These are phyloP conservation scores for Brachymystax lenok DNA, from an alignment of 2,797 vertebrate genomes.

Conservation along the genomic window DNA sequence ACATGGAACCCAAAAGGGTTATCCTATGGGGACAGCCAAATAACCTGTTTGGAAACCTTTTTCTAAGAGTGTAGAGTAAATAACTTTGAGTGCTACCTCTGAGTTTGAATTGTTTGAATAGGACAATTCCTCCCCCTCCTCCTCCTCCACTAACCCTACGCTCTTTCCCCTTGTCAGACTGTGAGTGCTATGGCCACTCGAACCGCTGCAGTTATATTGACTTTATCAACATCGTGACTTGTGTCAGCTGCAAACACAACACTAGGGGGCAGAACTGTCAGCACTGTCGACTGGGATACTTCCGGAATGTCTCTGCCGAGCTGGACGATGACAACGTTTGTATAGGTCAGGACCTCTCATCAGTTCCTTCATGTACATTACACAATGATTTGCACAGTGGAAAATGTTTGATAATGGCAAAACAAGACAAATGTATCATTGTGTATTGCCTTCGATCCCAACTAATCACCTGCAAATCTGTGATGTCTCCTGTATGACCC, in stretches of 20 bases:
- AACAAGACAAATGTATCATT: background rate
- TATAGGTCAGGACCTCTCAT: constrained; percentile 77
- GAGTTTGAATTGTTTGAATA: background rate
- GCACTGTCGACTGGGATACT: constrained; percentile 92
- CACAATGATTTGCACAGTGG: background rate
- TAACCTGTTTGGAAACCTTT: background rate
- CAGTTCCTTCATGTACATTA: no score
- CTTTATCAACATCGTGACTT: constrained; percentile 94
- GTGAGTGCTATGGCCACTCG: constrained; percentile 96
- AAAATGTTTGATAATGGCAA: background rate
- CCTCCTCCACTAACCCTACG: constrained; percentile 40
- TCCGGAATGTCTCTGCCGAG: constrained; percentile 84
- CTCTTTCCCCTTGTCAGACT: constrained; percentile 86
- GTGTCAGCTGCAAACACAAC: constrained; percentile 99
- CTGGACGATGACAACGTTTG: constrained; percentile 88
- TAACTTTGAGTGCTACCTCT: background rate
- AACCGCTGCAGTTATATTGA: constrained; percentile 98
- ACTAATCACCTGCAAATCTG: background rate
- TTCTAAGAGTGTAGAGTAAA: background rate
- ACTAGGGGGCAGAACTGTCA: constrained; percentile 96
- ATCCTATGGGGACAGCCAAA: no score
- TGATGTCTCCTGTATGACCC: background rate
- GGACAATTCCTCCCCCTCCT: constrained; percentile 24
- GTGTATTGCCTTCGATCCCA: background rate
- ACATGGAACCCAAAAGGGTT: no score